Base-by-base conservation (phyloP, 2,797 vertebrate genomes). In the Sphaeramia orbicularis region DNA sequence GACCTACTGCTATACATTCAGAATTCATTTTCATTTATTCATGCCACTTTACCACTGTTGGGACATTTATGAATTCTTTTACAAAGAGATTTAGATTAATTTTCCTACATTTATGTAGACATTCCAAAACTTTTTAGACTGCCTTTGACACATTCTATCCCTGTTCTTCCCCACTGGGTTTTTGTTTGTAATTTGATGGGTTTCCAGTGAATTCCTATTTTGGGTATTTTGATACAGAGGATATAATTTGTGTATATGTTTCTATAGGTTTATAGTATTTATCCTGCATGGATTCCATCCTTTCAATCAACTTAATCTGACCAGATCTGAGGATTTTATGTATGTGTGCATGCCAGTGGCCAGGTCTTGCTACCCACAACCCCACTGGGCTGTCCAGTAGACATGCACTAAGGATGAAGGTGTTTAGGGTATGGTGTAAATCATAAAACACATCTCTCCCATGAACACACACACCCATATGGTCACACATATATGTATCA, bases 401-500 rank as follows among this genome's bases (percentile, higher is more conserved):
- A 82, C 70, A 82, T 51, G 78, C 49, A 30, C 53, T 21, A 6
- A 66, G 45, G 45, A 74, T 53, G 70, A 62, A 64, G 65, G 73
- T 54, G 18, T 68, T 74, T 65, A 72, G 71, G 65, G 58, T 66
- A 75, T 41, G 65, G 72, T 56, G 78, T 76, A 76, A 78, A 89
- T 85, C 81, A 68, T 85, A 58, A 78, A 91, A 80, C 52, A 78
- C 62, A 73, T 70, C 71, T 53, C 24, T 75, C 51, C 76, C 69
- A 48, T 48, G 30, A 44, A 11, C 71, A 50, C 58, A 63, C 51
- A 51, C 40, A 50, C 13, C 30, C 35, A 61, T 11, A 71, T 15
- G 78, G 74, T 61, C 76, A 70, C 80, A 73, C 76, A 67, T 67
- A 83, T 59, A 70, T 55, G 57, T 64, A 65, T 50, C 41, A 64